Base-by-base conservation (phyloP, 2,113 vertebrate genomes). In the Rostratula benghalensis region DNA sequence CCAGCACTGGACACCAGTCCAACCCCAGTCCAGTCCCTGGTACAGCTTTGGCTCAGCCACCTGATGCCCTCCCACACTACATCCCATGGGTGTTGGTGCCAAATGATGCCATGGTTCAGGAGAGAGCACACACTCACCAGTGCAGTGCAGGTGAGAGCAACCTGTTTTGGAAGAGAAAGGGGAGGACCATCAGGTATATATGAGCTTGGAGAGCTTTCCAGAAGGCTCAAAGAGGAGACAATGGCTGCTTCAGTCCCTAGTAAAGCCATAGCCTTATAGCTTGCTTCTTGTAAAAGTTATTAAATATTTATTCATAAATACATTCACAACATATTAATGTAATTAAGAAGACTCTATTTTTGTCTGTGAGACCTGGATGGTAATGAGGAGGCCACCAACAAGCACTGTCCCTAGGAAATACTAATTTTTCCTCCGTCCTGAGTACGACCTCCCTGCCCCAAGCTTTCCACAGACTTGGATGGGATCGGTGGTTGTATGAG, bases 21-120 rank as follows among this genome's bases (percentile, higher is more conserved):
- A 7, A 1, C 28, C 41, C 56, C 56, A 76, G 35, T 33, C 43
- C 23, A 6, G 4, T 24, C 33, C 46, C 35, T 13, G 46, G 25
- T 46, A 54, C 27, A 18, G 59, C 46, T 50, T 50, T 18, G 53
- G 12, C 31, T 43, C 41, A 20, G 6, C 31, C 41, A 14, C 1
- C 31, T 1, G 5, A 1, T 25, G 3, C 12, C 21, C 53, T 61
- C 33, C 64, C 51, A 18, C 1, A 1, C 39, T 4, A 2, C 4
- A 0, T 39, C 22, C 45, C 35, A 3, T 8, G 48, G 54, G 5
- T 17, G 39, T n/a, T 24, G 2, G 12, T 18, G 23, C 56, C 37
- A 24, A 23, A 18, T 20, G 53, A 33, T 7, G 7, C 8, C 1
- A 1, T 8, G 28, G 25, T 30, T 46, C 51, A 43, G 63, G 70